Base-by-base conservation (phyloP, 2,113 vertebrate species). In the Plectropomus leopardus region DNA sequence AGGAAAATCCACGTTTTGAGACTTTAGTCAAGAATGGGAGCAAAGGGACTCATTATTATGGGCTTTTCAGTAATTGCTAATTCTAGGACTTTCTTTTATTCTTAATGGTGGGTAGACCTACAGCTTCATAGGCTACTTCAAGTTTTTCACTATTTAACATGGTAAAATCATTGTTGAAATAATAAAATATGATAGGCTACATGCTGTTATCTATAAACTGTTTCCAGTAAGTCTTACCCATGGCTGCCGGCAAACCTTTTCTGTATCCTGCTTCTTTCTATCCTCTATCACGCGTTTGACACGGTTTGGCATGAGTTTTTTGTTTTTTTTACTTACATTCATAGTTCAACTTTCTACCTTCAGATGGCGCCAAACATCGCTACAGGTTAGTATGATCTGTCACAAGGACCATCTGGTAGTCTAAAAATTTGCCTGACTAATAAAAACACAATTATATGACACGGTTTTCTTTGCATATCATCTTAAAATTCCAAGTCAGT, bases 361-460 rank as follows among this genome's bases (percentile, higher is more conserved):
- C 32, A 73, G 84, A 21, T 28, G 78, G 80, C 55, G 48, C 7
- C 30, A 82, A 63, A 14, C 5, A 21, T 4, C 9, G 3, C 7
- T 9, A 23, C 30, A 16, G 15, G 1, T n/a, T n/a, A n/a, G n/a
- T n/a, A n/a, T n/a, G n/a, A n/a, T n/a, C n/a, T n/a, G n/a, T 7
- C 1, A 23, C 17, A 23, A 3, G 7, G 2, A 0, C 0, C 0
- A 6, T 17, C 72, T 67, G 82, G 88, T 63, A 34, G 61, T 10
- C 80, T 69, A 45, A 8, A 26, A 15, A 24, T n/a, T 4, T 88
- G 89, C 93, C 92, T 83, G 72, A 60, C 2, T 0, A 68, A 81
- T 86, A 76, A 8, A 67, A 15, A 10, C 4, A 30, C 34, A 9
- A 10, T 14, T 30, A 24, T 24, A 14, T 36, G 2, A 50, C 67